Percentiles rank a stretch among this genome's conserved stretches.
Evolutionary conservation across 2,113 vertebrate genomes (phyloP).

Genomic region (Saimiri boliviensis): DNA sequence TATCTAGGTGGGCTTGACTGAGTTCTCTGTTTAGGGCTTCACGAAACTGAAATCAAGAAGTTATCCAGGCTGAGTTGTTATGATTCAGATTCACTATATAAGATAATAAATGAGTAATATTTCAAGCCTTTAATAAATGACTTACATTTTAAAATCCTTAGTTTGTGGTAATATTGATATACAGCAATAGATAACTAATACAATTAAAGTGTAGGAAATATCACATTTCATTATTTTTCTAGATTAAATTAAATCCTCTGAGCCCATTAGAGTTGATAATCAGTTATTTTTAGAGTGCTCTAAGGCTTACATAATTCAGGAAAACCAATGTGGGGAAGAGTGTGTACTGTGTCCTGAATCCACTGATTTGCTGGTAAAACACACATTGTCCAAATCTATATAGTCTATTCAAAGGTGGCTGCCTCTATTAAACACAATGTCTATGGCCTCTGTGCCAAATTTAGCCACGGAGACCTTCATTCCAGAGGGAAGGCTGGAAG

Average conservation of each 20-base stretch:
- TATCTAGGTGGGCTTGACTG: not conserved
- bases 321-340: not conserved
- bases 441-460: not conserved
- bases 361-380: not conserved
- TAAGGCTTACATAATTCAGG: not conserved
- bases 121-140: not conserved
- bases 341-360: not conserved
- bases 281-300: not conserved
- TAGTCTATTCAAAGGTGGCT: not conserved
- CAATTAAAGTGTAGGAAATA: not conserved
- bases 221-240: conserved; percentile 25
- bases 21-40: no score
- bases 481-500: not conserved
- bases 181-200: not conserved
- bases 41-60: no score
- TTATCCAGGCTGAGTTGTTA: no score
- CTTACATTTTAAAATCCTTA: not conserved
- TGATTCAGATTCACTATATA: not conserved
- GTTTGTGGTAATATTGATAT: not conserved
- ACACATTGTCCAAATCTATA: not conserved
- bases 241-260: not conserved
- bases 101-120: not conserved
- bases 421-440: not conserved
- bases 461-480: not conserved
- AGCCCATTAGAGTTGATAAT: not conserved